Evolutionary conservation across 1,140 invertebrate genomes (phyloP).

Genomic region (Acromyrmex echinatior): DNA sequence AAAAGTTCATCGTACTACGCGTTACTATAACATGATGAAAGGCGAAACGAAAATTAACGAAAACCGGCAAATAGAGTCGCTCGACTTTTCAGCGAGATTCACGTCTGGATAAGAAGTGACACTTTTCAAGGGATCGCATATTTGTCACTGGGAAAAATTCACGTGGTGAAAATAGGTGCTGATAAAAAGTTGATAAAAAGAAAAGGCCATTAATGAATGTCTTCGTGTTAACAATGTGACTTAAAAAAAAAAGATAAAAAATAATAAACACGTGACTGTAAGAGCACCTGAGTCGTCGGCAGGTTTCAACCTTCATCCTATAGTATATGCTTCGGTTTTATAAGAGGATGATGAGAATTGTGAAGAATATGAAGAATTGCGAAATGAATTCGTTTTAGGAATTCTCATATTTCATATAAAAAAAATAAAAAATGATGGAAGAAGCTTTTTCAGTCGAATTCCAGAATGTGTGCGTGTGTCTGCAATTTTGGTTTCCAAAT

Average conservation of each 20-base stretch:
- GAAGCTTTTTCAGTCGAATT: background rate
- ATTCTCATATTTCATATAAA: background rate
- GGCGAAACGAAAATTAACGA: slow-evolving; percentile 56
- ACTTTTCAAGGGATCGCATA: background rate
- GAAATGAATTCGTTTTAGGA: background rate
- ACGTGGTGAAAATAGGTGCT: background rate
- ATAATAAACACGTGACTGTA: background rate
- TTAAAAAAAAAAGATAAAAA: background rate
- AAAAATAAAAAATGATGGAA: background rate
- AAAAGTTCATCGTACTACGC: slow-evolving; percentile 65
- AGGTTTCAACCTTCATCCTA: background rate
- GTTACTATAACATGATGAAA: slow-evolving; percentile 41
- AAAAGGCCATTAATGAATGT: background rate
- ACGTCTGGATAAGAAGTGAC: background rate
- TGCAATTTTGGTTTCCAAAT: slow-evolving; percentile 23
- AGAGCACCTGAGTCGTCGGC: background rate
- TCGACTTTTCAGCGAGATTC: background rate
- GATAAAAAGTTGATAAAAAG: slow-evolving; percentile 10
- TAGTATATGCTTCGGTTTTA: background rate
- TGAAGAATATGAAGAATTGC: background rate
- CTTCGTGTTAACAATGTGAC: background rate
- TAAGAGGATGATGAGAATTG: slow-evolving; percentile 5
- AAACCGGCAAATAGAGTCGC: background rate
- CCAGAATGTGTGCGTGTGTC: no score
- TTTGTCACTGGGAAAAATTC: background rate